Conservation (phyloP, 2,797 vertebrate species). For the Podarcis siculus region DNA sequence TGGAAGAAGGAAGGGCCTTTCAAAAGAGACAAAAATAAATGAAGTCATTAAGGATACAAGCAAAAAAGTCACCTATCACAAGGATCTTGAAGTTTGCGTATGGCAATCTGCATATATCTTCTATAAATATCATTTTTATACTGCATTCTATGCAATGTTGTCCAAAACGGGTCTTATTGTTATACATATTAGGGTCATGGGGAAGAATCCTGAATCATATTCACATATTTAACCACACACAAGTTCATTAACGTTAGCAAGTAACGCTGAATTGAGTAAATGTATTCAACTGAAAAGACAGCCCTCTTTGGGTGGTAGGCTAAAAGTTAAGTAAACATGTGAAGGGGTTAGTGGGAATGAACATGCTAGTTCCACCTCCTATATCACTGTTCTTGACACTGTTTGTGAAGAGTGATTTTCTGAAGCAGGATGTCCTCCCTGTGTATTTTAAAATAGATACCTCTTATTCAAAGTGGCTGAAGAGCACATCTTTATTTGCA, state of each 20-base stretch:
- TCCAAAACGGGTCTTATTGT: neutral
- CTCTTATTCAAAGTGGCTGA: too few relatives aligned
- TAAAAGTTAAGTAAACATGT: too few relatives aligned
- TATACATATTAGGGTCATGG: neutral
- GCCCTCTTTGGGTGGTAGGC: neutral
- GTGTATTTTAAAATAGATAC: too few relatives aligned
- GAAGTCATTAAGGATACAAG: conserved; percentile 11
- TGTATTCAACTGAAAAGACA: neutral
- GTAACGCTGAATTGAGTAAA: neutral
- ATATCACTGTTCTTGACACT: too few relatives aligned
- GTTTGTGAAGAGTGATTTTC: too few relatives aligned
- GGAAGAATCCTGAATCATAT: neutral
- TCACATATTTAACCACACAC: neutral
- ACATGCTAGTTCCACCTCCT: too few relatives aligned
- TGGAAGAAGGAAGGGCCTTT: conserved; percentile 95
- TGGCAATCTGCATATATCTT: neutral
- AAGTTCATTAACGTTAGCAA: neutral
- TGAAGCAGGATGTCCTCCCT: too few relatives aligned
- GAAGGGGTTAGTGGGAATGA: too few relatives aligned
- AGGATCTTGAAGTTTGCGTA: neutral
- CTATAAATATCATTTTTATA: neutral
- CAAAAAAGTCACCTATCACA: conserved; percentile 44
- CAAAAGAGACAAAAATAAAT: conserved; percentile 44
- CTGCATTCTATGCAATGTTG: neutral
- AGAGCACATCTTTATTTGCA: neutral